Evolutionary conservation across 2,113 vertebrate genomes (phyloP), one percentile per base, ranked within the genome.

Genomic region (Podarcis muralis): DNA sequence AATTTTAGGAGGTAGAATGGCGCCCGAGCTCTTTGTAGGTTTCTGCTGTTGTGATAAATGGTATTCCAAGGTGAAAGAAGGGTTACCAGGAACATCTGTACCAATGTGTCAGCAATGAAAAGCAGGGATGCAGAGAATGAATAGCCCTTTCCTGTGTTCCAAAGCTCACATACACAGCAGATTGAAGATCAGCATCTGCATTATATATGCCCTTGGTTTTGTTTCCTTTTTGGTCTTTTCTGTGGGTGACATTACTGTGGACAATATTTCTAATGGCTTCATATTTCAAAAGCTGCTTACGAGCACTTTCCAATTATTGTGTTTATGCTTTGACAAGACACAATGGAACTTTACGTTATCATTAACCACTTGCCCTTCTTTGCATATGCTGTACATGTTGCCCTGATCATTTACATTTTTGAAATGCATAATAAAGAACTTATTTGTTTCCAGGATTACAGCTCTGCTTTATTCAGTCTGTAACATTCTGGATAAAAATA

Each of bases 361-460:
- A 90, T 83, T 93, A 93, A 87, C 75, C 72, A 68, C 88, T 93
- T 89, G 77, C 91, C 91, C 83, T 83, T 92, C 79, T 90, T 87
- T 94, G 84, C 92, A 88, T 92, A 90, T 91, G 9, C 92, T 91
- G 66, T 53, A 69, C 78, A 81, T 90, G 92, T 92, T 93, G 81
- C 25, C 62, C 69, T 90, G 91, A 88, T 94, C 15, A 71, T 92
- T 93, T 30, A 69, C 84, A 2, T 66, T 94, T 93, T 88, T 86
- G 37, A 91, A 85, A 43, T 92, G 30, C 11, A 2, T 94, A 87
- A 90, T 92, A 83, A 91, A 95, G 89, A 92, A 89, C 7, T 0
- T 87, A n/a, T 90, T 94, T 94, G 68, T 93, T 96, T 97, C 90
- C 88, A 96, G 93, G 88, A 92, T 94, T 89, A 83, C 86, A 93